Conservation (phyloP, 2,888 invertebrate species). For the Scelioninae gen. 2 region DNA sequence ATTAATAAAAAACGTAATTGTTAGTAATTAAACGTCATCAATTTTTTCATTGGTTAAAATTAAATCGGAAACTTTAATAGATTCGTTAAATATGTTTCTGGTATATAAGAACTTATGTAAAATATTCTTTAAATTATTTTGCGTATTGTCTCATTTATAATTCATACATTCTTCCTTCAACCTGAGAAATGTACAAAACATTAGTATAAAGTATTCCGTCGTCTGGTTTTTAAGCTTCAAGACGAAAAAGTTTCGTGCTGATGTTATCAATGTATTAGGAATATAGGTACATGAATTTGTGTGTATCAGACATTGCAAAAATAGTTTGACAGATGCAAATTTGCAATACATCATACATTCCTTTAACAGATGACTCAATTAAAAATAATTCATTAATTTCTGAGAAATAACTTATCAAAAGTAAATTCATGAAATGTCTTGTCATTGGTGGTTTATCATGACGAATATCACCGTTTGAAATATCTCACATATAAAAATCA, state of each 20-base stretch:
- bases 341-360: constrained; percentile 30
- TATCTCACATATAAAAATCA: background rate
- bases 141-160: constrained; percentile 26
- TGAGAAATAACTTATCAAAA: no score
- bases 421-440: background rate
- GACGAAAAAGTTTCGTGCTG: constrained; percentile 20
- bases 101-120: no score
- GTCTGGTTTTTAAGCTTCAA: constrained; percentile 35
- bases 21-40: no score
- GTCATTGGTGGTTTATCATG: constrained; percentile 1
- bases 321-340: constrained; percentile 8
- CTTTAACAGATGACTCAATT: constrained; percentile 36
- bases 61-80: no score
- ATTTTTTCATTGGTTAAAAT: no score
- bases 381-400: constrained; percentile 39
- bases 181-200: constrained; percentile 29
- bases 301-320: constrained; percentile 13
- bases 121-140: constrained; percentile 22
- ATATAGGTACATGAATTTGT: constrained; percentile 35
- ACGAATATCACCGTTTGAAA: background rate
- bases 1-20: no score
- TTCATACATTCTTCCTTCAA: constrained; percentile 33
- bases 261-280: constrained; percentile 48
- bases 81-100: no score
- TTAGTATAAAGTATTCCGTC: constrained; percentile 38